These are phyloP conservation scores for Cyprinodon tularosa DNA, from an alignment of 2,113 vertebrate species.

Conservation along the genomic window DNA sequence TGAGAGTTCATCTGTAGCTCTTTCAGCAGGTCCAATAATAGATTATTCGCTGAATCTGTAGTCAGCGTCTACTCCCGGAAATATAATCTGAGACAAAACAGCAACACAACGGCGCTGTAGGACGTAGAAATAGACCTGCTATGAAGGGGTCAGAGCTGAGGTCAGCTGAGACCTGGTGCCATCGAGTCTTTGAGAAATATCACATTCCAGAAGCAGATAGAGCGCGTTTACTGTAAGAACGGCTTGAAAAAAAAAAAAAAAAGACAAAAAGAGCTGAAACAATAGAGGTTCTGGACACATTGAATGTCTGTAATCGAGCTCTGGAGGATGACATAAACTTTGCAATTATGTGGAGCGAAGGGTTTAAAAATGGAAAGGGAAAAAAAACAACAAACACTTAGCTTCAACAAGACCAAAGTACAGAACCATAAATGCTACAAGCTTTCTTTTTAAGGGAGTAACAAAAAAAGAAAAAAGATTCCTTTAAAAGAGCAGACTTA, in stretches of 20 bases:
- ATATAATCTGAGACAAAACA: not conserved
- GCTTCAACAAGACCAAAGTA: conserved; percentile 29
- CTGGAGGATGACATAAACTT: conserved; percentile 26
- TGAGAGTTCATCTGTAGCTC: conserved; percentile 49
- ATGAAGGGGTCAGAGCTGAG: conserved; percentile 17
- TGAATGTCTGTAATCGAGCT: conserved; percentile 58
- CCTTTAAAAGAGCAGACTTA: conserved; percentile 30
- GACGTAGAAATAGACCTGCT: conserved; percentile 11
- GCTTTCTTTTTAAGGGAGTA: conserved; percentile 5
- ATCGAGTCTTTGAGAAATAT: conserved; percentile 23
- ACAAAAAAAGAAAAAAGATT: conserved; percentile 1
- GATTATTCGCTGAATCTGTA: conserved; percentile 32
- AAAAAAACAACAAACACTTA: conserved; percentile 20
- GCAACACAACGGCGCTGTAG: not conserved
- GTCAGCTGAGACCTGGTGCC: conserved; percentile 34
- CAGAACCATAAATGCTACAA: conserved; percentile 33
- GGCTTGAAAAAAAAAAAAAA: conserved; percentile 9
- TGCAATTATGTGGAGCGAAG: conserved; percentile 10
- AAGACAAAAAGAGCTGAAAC: conserved; percentile 43
- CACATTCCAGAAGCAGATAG: conserved; percentile 16
- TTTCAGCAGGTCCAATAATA: conserved; percentile 25
- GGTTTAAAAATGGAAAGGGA: conserved; percentile 23
- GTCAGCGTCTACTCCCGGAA: not conserved
- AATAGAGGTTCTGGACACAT: conserved; percentile 41
- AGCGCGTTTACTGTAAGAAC: conserved; percentile 1